These are phyloP conservation scores for Ceratina japonica DNA, from an alignment of 1,140 invertebrate genomes.

Conservation along the genomic window DNA sequence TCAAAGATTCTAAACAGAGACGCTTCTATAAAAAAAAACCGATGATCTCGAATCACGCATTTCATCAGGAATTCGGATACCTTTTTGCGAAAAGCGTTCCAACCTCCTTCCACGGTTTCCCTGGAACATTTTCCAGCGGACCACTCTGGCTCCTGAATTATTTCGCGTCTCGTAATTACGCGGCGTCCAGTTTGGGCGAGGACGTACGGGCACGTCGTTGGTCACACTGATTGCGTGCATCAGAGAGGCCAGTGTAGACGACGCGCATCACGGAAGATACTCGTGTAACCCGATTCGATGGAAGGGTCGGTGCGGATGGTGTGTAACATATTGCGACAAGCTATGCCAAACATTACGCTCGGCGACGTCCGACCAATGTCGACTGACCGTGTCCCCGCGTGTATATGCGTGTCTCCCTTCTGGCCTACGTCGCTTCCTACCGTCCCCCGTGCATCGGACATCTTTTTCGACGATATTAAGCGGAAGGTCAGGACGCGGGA, in stretches of 20 bases:
- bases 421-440: not conserved
- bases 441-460: not conserved
- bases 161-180: conserved; percentile 59
- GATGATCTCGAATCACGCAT: not conserved
- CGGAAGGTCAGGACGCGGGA: not conserved
- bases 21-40: not conserved
- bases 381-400: conserved; percentile 60
- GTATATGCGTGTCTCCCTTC: conserved; percentile 27
- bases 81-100: not conserved
- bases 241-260: conserved; percentile 20
- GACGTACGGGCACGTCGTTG: conserved; percentile 44
- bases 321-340: conserved; percentile 74
- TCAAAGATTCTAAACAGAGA: not conserved
- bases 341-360: conserved; percentile 71
- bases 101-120: conserved; percentile 1
- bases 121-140: conserved; percentile 27
- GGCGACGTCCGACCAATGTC: conserved; percentile 65
- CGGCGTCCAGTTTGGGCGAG: conserved; percentile 47
- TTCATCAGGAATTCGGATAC: not conserved
- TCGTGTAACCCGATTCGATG: conserved; percentile 75
- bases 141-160: conserved; percentile 47
- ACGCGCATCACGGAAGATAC: conserved; percentile 29
- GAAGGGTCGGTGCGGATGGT: conserved; percentile 47
- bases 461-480: not conserved
- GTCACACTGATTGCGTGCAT: conserved; percentile 58